A percentile compares a stretch with the other conserved stretches of the same genome.
Conservation (phyloP, 2,888 invertebrate species). For the Lissocephala sabroskyi region DNA sequence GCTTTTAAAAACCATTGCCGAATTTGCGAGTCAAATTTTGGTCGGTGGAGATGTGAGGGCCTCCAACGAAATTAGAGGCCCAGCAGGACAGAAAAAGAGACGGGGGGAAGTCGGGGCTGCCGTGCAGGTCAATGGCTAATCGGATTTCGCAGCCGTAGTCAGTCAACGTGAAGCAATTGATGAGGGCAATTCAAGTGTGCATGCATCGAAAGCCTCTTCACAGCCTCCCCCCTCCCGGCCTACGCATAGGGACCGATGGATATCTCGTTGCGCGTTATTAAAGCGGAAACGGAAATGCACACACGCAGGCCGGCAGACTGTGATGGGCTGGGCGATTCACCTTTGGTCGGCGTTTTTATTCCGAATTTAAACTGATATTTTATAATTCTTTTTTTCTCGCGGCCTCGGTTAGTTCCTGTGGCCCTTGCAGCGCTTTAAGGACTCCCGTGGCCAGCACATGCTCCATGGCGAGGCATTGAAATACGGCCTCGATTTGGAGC, state of each 20-base stretch:
- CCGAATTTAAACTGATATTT: no score
- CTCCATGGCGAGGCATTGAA: slow-evolving; percentile 73
- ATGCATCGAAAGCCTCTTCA: slow-evolving; percentile 30
- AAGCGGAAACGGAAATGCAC: slow-evolving; percentile 44
- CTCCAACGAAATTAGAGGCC: background rate
- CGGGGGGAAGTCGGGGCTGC: slow-evolving; percentile 2
- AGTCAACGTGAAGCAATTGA: slow-evolving; percentile 60
- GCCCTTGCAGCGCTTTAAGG: slow-evolving; percentile 85
- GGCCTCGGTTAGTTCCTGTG: slow-evolving; percentile 79
- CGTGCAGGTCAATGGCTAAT: slow-evolving; percentile 44
- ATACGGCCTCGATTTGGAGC: slow-evolving; percentile 71
- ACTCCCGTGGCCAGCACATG: slow-evolving; percentile 82
- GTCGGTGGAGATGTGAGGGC: background rate
- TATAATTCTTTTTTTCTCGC: slow-evolving; percentile 1
- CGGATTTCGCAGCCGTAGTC: slow-evolving; percentile 53
- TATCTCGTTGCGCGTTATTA: slow-evolving; percentile 24
- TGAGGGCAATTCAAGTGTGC: slow-evolving; percentile 56
- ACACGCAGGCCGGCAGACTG: background rate
- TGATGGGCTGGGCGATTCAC: no score
- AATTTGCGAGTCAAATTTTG: slow-evolving; percentile 54
- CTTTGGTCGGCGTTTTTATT: no score
- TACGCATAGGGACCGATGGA: background rate
- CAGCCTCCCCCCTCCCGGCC: no score
- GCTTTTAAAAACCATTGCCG: slow-evolving; percentile 26
- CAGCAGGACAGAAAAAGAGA: slow-evolving; percentile 2